Evolutionary conservation across 2,888 invertebrate species (phyloP).

Genomic region (Agrotis segetum): DNA sequence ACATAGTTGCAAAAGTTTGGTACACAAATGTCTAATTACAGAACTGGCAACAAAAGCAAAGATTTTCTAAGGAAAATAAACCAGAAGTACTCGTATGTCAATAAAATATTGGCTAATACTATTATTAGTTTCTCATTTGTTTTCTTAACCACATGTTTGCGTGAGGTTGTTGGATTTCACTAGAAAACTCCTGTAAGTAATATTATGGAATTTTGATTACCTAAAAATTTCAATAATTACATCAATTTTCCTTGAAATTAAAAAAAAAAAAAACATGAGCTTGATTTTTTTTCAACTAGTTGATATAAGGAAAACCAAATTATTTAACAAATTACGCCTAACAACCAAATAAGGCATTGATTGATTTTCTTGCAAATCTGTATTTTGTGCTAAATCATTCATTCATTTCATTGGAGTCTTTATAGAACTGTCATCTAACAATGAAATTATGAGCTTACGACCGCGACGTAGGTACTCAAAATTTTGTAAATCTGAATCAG

Average conservation of each 20-base stretch:
- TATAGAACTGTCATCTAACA: no score
- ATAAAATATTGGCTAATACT: constrained; percentile 1
- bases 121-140: background rate
- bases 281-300: no score
- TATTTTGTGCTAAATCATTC: no score
- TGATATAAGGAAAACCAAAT: background rate
- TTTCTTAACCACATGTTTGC: background rate
- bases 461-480: no score
- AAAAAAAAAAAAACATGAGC: background rate
- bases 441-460: background rate
- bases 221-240: background rate
- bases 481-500: background rate
- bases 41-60: constrained; percentile 25
- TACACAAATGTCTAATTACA: constrained; percentile 33
- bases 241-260: background rate
- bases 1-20: constrained; percentile 12
- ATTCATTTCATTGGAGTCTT: no score
- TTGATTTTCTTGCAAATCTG: background rate
- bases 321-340: background rate
- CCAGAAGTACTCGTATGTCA: background rate
- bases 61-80: constrained; percentile 20
- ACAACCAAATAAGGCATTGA: background rate
- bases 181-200: background rate
- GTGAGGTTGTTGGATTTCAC: background rate
- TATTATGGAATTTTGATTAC: background rate